Base-by-base conservation (phyloP, 2,888 invertebrate species). In the Carabus problematicus region DNA sequence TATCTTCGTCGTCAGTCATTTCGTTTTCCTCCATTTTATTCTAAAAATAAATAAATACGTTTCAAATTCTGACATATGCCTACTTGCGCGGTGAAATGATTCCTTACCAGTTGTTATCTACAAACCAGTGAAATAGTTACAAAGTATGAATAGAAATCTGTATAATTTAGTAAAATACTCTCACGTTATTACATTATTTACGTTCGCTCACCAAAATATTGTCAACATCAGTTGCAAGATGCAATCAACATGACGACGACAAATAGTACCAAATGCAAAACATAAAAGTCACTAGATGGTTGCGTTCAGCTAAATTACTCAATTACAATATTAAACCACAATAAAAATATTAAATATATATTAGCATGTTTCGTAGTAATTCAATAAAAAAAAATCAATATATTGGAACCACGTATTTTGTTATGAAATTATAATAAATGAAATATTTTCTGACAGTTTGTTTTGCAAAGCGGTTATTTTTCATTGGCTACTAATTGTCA, bases 21-120 rank as follows among this genome's bases (percentile, higher is more conserved):
- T 69, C 72, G 72, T 72, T 74, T 72, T 75, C 75, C 71, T 76
- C 76, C 75, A 75, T 75, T 72, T 73, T 73, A 73, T 74, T 76
- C 76, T 76, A 76, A 76, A 76, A 75, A 76, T 76, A 76, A 66
- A 71, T 71, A 73, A 71, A 70, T 74, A 72, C 67, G 72, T 70
- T 71, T 72, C 63, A 64, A 41, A 39, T 45, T 62, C 40, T 29
- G 8, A 19, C 18, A 18, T 19, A 11, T n/a, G n/a, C 11, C 12
- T n/a, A 9, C 45, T 16, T 11, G 7, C 19, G 40, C 41, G 6
- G 8, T 19, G 9, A 12, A 12, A 3, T 12, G 14, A 12, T 45
- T 12, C 14, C n/a, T 45, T 45, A 45, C 14, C 45, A 3, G 14
- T 12, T 45, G 2, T 3, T 45, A n/a, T 45, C 2, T 45, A 12